Evolutionary conservation across 2,888 invertebrate genomes (phyloP).

Genomic region (Epinotia brunnichana): DNA sequence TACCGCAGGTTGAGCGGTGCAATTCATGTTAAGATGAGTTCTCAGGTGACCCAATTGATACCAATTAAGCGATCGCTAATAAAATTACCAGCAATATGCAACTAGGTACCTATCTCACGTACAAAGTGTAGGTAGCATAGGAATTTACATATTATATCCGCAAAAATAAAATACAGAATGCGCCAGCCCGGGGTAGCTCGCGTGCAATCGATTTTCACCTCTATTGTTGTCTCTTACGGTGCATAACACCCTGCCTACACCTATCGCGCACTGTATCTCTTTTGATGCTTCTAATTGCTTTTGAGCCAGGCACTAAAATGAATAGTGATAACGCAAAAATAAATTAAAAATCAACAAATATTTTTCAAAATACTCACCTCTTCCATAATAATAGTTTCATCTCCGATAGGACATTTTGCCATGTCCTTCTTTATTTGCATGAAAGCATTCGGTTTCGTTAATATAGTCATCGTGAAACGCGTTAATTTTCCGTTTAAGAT

Average conservation of each 20-base stretch:
- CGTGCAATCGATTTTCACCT: slow-evolving; percentile 74
- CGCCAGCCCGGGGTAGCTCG: slow-evolving; percentile 53
- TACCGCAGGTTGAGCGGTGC: not conserved
- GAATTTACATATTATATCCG: slow-evolving; percentile 32
- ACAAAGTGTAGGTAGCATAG: not conserved
- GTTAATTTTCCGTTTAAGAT: slow-evolving; percentile 15
- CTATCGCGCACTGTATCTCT: slow-evolving; percentile 6
- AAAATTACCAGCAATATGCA: not conserved
- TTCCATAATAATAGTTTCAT: slow-evolving; percentile 63
- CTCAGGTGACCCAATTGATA: slow-evolving; percentile 17
- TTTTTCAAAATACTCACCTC: slow-evolving; percentile 60
- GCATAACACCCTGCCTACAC: slow-evolving; percentile 11
- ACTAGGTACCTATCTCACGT: not conserved
- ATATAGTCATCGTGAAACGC: slow-evolving; percentile 87
- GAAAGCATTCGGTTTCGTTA: slow-evolving; percentile 87
- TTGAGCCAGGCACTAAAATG: not conserved
- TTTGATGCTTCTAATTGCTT: not conserved
- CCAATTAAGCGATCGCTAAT: slow-evolving; percentile 17
- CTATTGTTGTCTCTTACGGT: slow-evolving; percentile 57
- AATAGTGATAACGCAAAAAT: not conserved
- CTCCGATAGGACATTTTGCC: slow-evolving; percentile 86
- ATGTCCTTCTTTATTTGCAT: slow-evolving; percentile 87
- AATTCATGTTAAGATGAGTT: slow-evolving; percentile 1
- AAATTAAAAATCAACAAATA: slow-evolving; percentile 27
- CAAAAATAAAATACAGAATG: slow-evolving; percentile 68